Base-by-base conservation (phyloP, 2,888 invertebrate genomes). In the Pycnomerus fuliginosus region DNA sequence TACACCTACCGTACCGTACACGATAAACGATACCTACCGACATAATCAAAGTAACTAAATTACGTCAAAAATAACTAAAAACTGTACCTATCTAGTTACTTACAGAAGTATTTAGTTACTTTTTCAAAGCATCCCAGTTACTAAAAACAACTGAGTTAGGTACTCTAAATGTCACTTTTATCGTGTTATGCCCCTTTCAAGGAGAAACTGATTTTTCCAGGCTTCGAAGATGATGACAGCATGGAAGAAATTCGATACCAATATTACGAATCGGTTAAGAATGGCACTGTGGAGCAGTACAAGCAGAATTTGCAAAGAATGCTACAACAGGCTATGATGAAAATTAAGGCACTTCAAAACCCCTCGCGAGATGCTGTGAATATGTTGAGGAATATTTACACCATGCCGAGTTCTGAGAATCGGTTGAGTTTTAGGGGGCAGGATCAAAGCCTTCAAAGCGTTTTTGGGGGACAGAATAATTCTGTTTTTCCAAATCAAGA, bases 171-270 rank as follows among this genome's bases (percentile, higher is more conserved):
- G n/a, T n/a, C n/a, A n/a, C 76, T 86, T 0, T 75, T 91, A 1
- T 86, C 90, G 0, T 82, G 82, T 55, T 89, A 87, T 64, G 82
- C 85, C 0, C 89, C 90, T 0, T 83, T 85, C 51, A 87, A 85
- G 62, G 87, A 86, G 34, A 83, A 83, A 54, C 78, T 82, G 0
- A 77, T 77, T 32, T 78, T 90, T 48, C 88, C 90, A 1, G 89
- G 87, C 2, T 76, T 85, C 23, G 83, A 85, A 35, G 87, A 87
- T n/a, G n/a, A n/a, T 60, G 70, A 85, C 11, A 89, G 87, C 0
- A 84, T 85, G 5, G 93, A 93, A 63, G 93, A 93, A 74, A 75
- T 89, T 1, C 77, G 91, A 41, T 76, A 78, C 50, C 79, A 83
- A 33, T 86, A 84, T 55, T 87, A 89, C 64, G 84, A 87, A 61